Percentiles rank a stretch among this genome's conserved stretches.
These are phyloP conservation scores for Parnassius glacialis DNA, from an alignment of 2,888 invertebrate genomes.

Conservation along the genomic window DNA sequence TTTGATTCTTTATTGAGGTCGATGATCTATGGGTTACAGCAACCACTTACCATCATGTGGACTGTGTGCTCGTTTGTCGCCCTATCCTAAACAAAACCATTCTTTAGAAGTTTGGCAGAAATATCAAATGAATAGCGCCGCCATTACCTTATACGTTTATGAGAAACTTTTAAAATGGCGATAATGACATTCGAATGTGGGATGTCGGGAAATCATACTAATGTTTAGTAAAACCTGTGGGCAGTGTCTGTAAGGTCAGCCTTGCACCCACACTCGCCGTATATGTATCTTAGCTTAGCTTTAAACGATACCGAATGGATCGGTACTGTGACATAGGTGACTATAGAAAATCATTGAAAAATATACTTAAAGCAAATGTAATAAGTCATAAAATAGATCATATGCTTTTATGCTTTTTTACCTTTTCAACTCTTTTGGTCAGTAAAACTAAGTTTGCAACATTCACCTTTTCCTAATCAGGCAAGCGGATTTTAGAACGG, in stretches of 20 bases:
- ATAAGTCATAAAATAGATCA: slow-evolving; percentile 25
- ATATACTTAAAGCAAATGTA: slow-evolving; percentile 29
- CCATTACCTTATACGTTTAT: too few species aligned
- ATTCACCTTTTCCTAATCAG: slow-evolving; percentile 79
- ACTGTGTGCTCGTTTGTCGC: too few species aligned
- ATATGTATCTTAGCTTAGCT: slow-evolving; percentile 66
- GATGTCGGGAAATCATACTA: slow-evolving; percentile 73
- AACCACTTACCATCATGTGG: too few species aligned
- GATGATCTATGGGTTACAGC: too few species aligned
- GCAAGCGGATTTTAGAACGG: slow-evolving; percentile 78
- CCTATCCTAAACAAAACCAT: too few species aligned
- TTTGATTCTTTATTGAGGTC: too few species aligned
- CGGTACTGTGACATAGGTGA: slow-evolving; percentile 35
- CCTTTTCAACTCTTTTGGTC: slow-evolving; percentile 35
- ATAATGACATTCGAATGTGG: slow-evolving; percentile 64
- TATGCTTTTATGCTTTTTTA: background rate
- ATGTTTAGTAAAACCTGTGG: slow-evolving; percentile 70
- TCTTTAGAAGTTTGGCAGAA: too few species aligned
- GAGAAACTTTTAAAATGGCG: slow-evolving; percentile 40
- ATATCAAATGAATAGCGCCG: too few species aligned
- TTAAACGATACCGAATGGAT: slow-evolving; percentile 41
- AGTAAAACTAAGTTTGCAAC: slow-evolving; percentile 61
- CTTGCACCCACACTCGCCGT: slow-evolving; percentile 79
- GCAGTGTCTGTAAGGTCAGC: slow-evolving; percentile 77
- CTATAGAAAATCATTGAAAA: slow-evolving; percentile 30